phyloP scores from a whole-genome alignment of 2,797 vertebrate genomes.

The Paramormyrops hopkinsi region DNA sequence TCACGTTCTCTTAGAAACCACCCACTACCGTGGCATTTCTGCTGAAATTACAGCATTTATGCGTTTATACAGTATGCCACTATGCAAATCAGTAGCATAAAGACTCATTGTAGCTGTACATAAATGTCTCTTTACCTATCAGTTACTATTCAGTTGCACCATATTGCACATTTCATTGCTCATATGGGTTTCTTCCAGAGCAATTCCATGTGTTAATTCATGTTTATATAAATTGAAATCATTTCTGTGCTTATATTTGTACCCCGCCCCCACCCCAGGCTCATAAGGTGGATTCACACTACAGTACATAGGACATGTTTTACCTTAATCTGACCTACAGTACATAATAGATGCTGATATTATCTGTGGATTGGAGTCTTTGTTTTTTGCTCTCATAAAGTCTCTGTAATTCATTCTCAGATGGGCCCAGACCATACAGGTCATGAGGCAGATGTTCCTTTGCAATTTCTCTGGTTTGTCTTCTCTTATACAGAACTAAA shows the following conservation, averaged over 20 bases:
- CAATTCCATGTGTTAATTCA: neutral
- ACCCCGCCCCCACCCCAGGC: neutral
- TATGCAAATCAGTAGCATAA: neutral
- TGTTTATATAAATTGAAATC: neutral
- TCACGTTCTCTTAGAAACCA: neutral
- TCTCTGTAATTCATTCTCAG: neutral
- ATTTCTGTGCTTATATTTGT: neutral
- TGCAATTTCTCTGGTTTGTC: neutral
- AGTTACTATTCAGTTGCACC: neutral
- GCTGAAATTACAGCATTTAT: neutral
- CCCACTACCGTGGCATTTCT: neutral
- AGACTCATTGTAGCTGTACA: neutral
- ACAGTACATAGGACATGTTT: neutral
- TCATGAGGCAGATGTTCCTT: neutral
- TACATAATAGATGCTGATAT: neutral
- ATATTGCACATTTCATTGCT: neutral
- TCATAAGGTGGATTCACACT: neutral
- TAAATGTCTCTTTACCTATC: neutral
- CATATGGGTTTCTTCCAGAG: neutral
- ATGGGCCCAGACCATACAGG: neutral
- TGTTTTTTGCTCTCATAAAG: neutral
- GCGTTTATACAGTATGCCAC: neutral
- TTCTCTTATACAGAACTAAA: neutral
- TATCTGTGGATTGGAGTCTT: neutral
- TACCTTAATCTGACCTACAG: neutral